Evolutionary conservation across 2,113 vertebrate genomes (phyloP).

Genomic region (Mastomys natalensis): DNA sequence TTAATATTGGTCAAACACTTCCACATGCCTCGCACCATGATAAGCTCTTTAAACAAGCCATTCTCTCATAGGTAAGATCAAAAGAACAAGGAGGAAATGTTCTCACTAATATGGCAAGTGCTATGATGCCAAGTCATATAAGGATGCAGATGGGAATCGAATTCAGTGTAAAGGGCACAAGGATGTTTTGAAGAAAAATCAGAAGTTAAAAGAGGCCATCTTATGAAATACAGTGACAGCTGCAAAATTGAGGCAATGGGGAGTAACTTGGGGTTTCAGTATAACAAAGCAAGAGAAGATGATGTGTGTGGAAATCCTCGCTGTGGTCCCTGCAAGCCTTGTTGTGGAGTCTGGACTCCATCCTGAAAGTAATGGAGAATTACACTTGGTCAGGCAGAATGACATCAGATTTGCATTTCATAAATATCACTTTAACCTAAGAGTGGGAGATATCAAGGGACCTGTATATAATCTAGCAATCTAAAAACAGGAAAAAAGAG

Average conservation of each 20-base stretch:
- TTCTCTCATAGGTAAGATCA: constrained; percentile 32
- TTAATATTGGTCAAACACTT: constrained; percentile 26
- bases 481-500: not conserved
- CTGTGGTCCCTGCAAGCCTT: not conserved
- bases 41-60: constrained; percentile 3
- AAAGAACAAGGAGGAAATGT: constrained; percentile 21
- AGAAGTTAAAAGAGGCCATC: not conserved
- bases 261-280: not conserved
- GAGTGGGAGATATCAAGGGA: not conserved
- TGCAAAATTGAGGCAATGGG: not conserved
- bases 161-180: not conserved
- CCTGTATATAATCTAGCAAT: not conserved
- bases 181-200: constrained; percentile 3
- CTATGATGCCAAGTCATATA: not conserved
- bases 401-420: constrained; percentile 19
- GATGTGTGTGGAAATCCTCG: not conserved
- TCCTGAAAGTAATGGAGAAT: not conserved
- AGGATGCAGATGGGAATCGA: not conserved
- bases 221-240: not conserved
- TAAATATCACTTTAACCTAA: constrained; percentile 8
- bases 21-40: not conserved
- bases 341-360: not conserved
- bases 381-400: not conserved
- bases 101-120: not conserved
- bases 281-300: not conserved